These are phyloP conservation scores for Cepaea nemoralis DNA, from an alignment of 1,140 invertebrate genomes.

Conservation along the genomic window DNA sequence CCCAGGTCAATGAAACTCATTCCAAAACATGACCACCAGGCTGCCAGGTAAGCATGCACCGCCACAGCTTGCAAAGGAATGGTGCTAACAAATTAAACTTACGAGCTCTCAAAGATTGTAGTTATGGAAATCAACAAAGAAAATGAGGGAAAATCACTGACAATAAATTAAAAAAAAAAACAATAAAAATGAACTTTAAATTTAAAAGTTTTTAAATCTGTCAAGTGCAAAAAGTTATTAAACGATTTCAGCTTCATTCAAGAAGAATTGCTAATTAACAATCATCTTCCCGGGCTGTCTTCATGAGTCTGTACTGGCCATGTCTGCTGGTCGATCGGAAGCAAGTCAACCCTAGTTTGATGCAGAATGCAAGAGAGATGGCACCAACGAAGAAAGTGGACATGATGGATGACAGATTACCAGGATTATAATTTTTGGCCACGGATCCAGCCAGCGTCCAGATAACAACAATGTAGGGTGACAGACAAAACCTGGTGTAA, in stretches of 20 bases:
- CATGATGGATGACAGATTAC: conserved; percentile 34
- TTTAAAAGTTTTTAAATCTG: too few relatives aligned
- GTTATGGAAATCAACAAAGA: too few relatives aligned
- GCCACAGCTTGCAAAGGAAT: too few relatives aligned
- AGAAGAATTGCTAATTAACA: background rate
- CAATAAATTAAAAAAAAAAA: too few relatives aligned
- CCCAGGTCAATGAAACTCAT: too few relatives aligned
- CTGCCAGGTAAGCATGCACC: too few relatives aligned
- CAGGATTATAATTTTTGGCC: conserved; percentile 50
- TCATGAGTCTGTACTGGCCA: background rate
- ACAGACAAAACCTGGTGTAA: conserved; percentile 60
- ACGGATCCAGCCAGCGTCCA: conserved; percentile 54
- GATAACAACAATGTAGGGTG: conserved; percentile 60
- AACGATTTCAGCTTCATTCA: background rate
- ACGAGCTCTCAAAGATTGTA: too few relatives aligned
- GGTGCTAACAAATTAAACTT: too few relatives aligned
- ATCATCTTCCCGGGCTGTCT: background rate
- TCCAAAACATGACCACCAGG: too few relatives aligned
- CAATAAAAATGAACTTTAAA: too few relatives aligned
- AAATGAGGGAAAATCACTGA: too few relatives aligned
- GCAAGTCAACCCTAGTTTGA: background rate
- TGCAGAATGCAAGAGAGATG: background rate
- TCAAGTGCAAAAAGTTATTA: too few relatives aligned
- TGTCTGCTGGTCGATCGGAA: background rate
- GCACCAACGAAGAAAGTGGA: conserved; percentile 33